Percentiles rank a stretch among this genome's conserved stretches.
These are phyloP conservation scores for Corythoichthys intestinalis DNA, from an alignment of 2,113 vertebrate species.

Conservation along the genomic window DNA sequence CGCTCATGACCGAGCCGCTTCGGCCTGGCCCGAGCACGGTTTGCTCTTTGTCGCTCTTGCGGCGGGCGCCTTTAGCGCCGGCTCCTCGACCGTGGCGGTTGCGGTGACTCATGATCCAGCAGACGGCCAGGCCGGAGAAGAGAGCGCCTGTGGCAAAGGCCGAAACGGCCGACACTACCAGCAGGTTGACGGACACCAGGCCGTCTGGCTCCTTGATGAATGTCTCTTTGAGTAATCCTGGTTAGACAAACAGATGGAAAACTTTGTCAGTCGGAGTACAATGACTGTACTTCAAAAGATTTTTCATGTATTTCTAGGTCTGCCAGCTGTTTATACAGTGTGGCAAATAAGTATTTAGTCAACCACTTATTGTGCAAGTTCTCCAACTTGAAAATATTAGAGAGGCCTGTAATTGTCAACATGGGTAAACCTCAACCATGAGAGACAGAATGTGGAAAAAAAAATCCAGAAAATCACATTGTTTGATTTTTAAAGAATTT, in stretches of 20 bases:
- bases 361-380: no score
- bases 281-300: no score
- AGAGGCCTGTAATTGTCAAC: no score
- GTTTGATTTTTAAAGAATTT: no score
- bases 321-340: no score
- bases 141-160: constrained; percentile 90
- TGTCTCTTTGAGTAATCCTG: constrained; percentile 79
- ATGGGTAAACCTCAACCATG: no score
- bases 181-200: constrained; percentile 88
- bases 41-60: constrained; percentile 85
- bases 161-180: constrained; percentile 90
- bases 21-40: constrained; percentile 82
- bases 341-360: no score
- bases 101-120: constrained; percentile 91
- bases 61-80: constrained; percentile 65
- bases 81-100: constrained; percentile 70
- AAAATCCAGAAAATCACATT: no score
- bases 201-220: constrained; percentile 88
- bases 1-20: constrained; percentile 87
- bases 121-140: constrained; percentile 89
- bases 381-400: no score
- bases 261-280: constrained; percentile 13
- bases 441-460: no score
- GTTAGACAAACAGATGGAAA: constrained; percentile 10
- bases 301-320: no score